Conservation (phyloP, 2,888 invertebrate species). For the Archips xylosteana region DNA sequence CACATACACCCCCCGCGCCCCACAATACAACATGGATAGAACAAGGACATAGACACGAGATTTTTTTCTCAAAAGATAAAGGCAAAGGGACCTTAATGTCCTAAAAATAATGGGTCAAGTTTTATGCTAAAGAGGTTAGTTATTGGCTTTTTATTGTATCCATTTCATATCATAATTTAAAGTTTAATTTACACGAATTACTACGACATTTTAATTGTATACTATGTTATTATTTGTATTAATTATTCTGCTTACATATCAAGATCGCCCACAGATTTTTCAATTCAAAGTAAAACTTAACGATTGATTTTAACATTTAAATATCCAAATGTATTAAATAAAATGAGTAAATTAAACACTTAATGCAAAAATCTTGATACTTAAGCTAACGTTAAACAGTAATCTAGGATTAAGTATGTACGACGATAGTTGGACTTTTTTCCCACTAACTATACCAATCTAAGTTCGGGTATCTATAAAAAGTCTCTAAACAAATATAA, state of each 20-base stretch:
- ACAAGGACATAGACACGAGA: not conserved
- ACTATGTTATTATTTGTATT: constrained; percentile 34
- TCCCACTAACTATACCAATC: not conserved
- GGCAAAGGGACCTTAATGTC: not conserved
- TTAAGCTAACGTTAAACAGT: constrained; percentile 26
- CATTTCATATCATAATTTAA: constrained; percentile 38
- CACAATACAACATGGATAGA: constrained; percentile 44
- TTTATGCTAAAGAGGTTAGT: constrained; percentile 9
- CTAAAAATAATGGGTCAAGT: not conserved
- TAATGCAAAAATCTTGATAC: constrained; percentile 18
- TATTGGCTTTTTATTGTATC: constrained; percentile 27
- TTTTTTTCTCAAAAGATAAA: not conserved
- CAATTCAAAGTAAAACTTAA: not conserved
- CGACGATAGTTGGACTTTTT: constrained; percentile 9
- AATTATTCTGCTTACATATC: constrained; percentile 21
- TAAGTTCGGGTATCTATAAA: not conserved
- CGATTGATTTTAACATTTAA: not conserved
- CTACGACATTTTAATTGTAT: constrained; percentile 34
- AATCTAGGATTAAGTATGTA: constrained; percentile 23
- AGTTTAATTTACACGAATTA: constrained; percentile 26
- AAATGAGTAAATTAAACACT: not conserved
- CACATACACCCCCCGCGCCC: constrained; percentile 68
- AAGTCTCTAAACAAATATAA: not conserved
- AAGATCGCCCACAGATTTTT: constrained; percentile 3
- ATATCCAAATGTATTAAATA: not conserved